A percentile compares a stretch with the other conserved stretches of the same genome.
Conservation (phyloP, 2,797 vertebrate genomes). For the Gephyroberyx darwinii region DNA sequence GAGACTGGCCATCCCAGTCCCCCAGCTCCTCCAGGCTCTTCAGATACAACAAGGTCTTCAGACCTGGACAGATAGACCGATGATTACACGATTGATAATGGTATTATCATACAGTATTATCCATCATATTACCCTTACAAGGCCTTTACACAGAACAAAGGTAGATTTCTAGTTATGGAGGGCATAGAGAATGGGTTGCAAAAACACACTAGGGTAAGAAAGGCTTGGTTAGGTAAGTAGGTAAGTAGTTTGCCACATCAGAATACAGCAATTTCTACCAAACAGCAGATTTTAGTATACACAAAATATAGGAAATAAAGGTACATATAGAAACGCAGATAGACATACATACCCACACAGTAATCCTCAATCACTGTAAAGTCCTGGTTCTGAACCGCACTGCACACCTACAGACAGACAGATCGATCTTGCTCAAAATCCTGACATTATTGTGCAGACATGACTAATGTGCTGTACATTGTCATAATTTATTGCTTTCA, state of each 20-base stretch:
- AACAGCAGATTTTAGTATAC: neutral
- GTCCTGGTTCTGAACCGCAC: constrained; percentile 81
- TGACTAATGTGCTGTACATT: neutral
- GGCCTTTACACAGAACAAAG: no score
- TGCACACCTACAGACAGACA: constrained; percentile 71
- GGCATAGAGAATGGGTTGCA: no score
- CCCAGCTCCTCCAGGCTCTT: constrained; percentile 87
- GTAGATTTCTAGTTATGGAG: no score
- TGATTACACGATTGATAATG: neutral
- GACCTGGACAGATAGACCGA: constrained; percentile 52
- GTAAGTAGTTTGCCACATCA: neutral
- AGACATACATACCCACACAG: constrained; percentile 64
- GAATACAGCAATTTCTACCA: no score
- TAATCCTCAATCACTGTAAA: constrained; percentile 79
- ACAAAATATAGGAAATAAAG: no score
- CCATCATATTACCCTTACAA: no score
- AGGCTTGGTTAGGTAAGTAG: neutral
- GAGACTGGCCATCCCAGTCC: constrained; percentile 90
- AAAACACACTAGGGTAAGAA: neutral
- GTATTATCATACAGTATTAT: neutral
- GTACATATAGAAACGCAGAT: neutral
- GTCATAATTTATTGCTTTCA: no score
- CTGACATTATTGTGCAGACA: neutral
- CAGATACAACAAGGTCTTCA: constrained; percentile 86
- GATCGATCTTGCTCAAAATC: neutral